Evolutionary conservation across 2,113 vertebrate genomes (phyloP).

Genomic region (Mormyrus lacerda): DNA sequence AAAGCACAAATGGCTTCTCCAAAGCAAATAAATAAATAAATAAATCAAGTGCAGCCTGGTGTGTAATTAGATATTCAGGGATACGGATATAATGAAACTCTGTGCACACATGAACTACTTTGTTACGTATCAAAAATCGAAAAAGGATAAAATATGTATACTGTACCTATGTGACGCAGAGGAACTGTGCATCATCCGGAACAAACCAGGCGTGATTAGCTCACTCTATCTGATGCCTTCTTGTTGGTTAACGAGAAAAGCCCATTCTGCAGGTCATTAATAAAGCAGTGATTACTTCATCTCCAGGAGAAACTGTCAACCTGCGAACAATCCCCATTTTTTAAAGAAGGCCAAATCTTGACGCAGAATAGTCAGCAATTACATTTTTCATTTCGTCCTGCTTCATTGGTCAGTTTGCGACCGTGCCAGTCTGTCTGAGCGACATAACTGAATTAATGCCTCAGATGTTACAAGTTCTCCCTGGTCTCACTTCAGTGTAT

Average conservation of each 20-base stretch:
- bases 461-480: conserved; percentile 8
- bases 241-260: not conserved
- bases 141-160: not conserved
- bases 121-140: not conserved
- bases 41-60: not conserved
- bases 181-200: not conserved
- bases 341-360: not conserved
- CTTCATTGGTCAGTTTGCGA: not conserved
- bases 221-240: not conserved
- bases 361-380: conserved; percentile 6
- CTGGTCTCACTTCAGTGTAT: not conserved
- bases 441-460: conserved; percentile 30
- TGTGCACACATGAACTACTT: not conserved
- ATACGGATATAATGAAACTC: not conserved
- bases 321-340: not conserved
- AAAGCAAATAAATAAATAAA: not conserved
- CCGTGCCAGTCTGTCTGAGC: not conserved
- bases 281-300: not conserved
- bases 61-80: not conserved
- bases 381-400: not conserved
- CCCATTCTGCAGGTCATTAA: not conserved
- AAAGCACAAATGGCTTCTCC: not conserved
- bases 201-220: not conserved
- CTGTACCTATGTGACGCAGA: not conserved
- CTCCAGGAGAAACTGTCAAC: not conserved